These are phyloP conservation scores for Ciconia boyciana DNA, from an alignment of 2,113 vertebrate species.

Conservation along the genomic window DNA sequence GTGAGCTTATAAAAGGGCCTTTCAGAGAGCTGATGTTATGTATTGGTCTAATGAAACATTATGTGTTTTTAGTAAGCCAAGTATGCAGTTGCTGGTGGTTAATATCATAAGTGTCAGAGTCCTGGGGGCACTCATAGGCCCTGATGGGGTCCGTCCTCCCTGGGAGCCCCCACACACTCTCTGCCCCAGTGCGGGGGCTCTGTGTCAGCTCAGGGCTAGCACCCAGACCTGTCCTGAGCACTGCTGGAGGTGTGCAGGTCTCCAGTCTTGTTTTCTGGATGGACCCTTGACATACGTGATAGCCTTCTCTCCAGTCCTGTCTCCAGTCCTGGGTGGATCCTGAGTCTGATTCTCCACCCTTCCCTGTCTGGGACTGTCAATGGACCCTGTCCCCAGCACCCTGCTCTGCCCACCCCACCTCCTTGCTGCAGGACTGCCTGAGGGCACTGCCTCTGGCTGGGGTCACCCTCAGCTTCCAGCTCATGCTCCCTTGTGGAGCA, in stretches of 20 bases:
- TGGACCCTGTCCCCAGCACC: background rate
- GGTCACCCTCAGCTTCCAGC: background rate
- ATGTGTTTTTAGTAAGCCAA: background rate
- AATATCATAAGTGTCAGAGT: background rate
- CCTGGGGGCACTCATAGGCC: background rate
- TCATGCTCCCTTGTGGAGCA: background rate
- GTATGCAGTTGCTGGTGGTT: background rate
- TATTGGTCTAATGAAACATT: background rate
- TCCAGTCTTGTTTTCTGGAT: background rate
- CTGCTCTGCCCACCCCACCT: background rate
- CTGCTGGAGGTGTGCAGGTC: background rate
- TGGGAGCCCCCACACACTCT: background rate
- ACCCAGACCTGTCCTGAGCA: background rate
- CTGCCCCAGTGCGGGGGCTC: background rate
- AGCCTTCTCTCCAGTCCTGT: background rate
- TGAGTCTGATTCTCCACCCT: background rate
- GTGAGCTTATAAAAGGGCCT: background rate
- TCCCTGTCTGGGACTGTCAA: background rate
- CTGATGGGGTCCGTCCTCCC: background rate
- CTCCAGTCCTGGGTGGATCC: background rate
- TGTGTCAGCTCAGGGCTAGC: background rate
- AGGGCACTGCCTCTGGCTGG: background rate
- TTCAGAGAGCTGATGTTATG: background rate
- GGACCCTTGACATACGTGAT: accelerated
- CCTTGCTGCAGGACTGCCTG: background rate